Percentiles rank a stretch among this genome's conserved stretches.
Evolutionary conservation across 2,797 vertebrate genomes (phyloP).

Genomic region (Salmo trutta): DNA sequence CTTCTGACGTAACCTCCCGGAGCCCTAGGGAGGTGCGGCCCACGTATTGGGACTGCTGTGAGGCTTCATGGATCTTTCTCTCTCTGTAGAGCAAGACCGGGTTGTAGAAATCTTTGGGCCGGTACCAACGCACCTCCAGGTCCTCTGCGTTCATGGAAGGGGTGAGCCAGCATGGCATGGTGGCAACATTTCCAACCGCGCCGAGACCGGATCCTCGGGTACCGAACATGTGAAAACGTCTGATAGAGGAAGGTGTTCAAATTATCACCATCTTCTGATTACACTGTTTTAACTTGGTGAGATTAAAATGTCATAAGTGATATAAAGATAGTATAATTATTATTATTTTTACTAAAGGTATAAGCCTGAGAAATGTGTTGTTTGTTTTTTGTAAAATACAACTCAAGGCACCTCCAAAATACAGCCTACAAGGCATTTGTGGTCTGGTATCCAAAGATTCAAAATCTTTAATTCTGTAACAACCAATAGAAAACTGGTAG

Average conservation of each 20-base stretch:
- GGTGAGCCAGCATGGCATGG: constrained; percentile 66
- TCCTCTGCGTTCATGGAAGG: constrained; percentile 43
- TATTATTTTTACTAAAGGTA: too few relatives aligned
- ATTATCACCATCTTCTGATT: background rate
- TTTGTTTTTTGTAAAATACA: too few relatives aligned
- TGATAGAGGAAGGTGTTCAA: constrained; percentile 9
- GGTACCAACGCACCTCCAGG: constrained; percentile 67
- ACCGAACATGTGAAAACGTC: constrained; percentile 26
- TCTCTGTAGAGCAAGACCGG: constrained; percentile 35
- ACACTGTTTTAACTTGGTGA: background rate
- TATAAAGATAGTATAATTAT: too few relatives aligned
- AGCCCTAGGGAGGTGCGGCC: constrained; percentile 51
- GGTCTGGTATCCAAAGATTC: too few relatives aligned
- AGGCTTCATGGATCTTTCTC: background rate
- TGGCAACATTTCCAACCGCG: constrained; percentile 1
- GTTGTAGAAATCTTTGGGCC: rapidly evolving
- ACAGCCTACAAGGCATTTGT: too few relatives aligned
- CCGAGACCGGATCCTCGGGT: background rate
- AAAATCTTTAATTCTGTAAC: too few relatives aligned
- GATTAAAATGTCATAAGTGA: background rate
- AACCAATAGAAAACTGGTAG: too few relatives aligned
- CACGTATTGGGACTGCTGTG: background rate
- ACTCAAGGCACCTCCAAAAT: too few relatives aligned
- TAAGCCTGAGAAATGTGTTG: too few relatives aligned
- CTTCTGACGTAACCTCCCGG: constrained; percentile 35